phyloP scores from a whole-genome alignment of 2,888 invertebrate genomes.

The Sturmia bella region DNA sequence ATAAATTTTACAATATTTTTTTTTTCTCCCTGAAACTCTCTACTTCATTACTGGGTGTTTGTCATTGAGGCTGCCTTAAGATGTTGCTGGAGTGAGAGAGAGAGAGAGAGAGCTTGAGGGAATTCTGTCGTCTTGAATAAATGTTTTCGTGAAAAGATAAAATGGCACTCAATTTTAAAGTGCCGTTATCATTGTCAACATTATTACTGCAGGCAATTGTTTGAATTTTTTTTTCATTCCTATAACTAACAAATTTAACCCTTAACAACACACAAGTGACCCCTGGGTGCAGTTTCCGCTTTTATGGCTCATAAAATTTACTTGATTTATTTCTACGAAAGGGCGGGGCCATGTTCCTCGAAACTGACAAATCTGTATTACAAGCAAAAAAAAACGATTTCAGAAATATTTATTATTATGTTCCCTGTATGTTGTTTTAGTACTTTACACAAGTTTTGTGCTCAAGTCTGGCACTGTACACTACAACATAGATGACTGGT shows the following conservation, averaged over 20 bases:
- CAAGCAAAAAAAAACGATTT: too few species aligned
- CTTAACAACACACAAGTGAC: too few species aligned
- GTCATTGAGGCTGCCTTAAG: not conserved
- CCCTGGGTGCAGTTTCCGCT: too few species aligned
- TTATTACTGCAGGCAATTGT: constrained; percentile 48
- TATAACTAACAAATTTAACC: constrained; percentile 16
- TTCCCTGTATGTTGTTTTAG: too few species aligned
- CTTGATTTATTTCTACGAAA: too few species aligned
- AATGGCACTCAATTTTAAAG: constrained; percentile 78
- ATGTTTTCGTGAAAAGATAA: constrained; percentile 68
- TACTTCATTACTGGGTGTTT: constrained; percentile 16
- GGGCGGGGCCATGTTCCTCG: too few species aligned
- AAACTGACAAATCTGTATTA: too few species aligned
- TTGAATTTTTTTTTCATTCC: constrained; percentile 9
- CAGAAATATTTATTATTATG: too few species aligned
- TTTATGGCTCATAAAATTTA: too few species aligned
- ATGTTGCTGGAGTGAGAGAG: not conserved
- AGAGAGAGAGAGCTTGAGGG: constrained; percentile 1
- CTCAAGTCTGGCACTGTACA: too few species aligned
- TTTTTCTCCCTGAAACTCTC: constrained; percentile 4
- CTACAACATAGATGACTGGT: too few species aligned
- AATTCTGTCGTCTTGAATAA: constrained; percentile 35
- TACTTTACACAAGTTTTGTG: too few species aligned
- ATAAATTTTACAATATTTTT: constrained; percentile 47
- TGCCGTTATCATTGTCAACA: constrained; percentile 70